Conservation (phyloP, 2,113 vertebrate genomes). For the Syrmaticus mikado region DNA sequence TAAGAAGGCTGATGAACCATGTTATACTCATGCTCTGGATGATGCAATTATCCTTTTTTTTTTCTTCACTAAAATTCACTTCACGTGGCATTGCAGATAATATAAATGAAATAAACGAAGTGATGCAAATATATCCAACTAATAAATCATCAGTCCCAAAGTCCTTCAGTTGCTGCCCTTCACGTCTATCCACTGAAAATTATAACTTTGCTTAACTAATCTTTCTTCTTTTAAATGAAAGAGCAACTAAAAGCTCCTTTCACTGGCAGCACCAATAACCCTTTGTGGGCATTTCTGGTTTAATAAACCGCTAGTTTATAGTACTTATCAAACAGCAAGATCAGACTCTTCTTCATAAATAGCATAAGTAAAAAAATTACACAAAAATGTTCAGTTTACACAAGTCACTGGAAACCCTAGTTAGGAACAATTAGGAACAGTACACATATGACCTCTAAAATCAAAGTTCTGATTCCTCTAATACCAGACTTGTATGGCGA, state of each 20-base stretch:
- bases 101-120: constrained; percentile 11
- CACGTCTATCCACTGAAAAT: background rate
- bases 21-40: background rate
- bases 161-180: background rate
- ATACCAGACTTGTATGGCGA: background rate
- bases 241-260: background rate
- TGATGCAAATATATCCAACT: background rate
- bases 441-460: background rate
- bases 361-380: background rate
- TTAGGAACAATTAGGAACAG: background rate
- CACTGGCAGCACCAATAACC: background rate
- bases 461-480: background rate
- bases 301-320: background rate
- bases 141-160: background rate
- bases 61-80: background rate
- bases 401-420: background rate
- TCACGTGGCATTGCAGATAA: background rate
- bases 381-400: background rate
- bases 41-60: background rate
- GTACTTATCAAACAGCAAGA: background rate
- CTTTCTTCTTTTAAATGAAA: background rate
- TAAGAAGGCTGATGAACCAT: constrained; percentile 16
- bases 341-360: background rate
- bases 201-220: background rate
- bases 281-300: background rate